These are phyloP conservation scores for Lateolabrax maculatus DNA, from an alignment of 2,797 vertebrate species.

Conservation along the genomic window DNA sequence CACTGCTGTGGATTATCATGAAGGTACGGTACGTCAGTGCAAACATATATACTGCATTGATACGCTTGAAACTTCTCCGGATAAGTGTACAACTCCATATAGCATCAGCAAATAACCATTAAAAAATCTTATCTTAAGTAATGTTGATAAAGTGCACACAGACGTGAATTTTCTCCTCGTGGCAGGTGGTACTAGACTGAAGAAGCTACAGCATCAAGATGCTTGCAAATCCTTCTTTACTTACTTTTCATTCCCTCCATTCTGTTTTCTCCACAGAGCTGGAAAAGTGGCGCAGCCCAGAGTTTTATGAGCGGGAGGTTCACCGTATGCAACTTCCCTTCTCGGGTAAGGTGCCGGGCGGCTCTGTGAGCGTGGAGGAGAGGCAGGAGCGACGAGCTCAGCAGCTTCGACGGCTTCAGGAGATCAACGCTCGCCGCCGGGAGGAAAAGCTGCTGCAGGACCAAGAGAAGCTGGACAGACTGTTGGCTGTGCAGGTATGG, in stretches of 20 bases:
- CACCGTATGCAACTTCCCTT: slow-evolving; percentile 97
- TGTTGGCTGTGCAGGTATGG: slow-evolving; percentile 90
- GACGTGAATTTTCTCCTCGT: not conserved
- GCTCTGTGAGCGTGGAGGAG: slow-evolving; percentile 90
- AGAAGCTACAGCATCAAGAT: not conserved
- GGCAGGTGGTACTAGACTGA: not conserved
- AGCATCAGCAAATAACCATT: not conserved
- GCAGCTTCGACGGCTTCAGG: slow-evolving; percentile 93
- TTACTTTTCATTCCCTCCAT: not conserved
- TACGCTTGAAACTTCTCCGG: not conserved
- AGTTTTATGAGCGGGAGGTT: slow-evolving; percentile 94
- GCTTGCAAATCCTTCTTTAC: not conserved
- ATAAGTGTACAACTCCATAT: not conserved
- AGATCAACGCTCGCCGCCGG: slow-evolving; percentile 92
- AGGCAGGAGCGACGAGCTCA: slow-evolving; percentile 94
- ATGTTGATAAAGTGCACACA: not conserved
- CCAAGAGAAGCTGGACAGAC: slow-evolving; percentile 92
- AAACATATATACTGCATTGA: not conserved
- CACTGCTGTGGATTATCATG: slow-evolving; percentile 90
- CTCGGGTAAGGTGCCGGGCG: slow-evolving; percentile 90
- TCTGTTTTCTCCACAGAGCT: slow-evolving; percentile 84
- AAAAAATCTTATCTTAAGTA: not conserved
- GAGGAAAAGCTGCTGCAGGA: slow-evolving; percentile 96
- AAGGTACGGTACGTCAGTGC: slow-evolving; percentile 77
- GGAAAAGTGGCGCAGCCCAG: slow-evolving; percentile 93